Conservation (phyloP, 92 coral and sea anemone species). For the Palythoa caribaeorum region DNA sequence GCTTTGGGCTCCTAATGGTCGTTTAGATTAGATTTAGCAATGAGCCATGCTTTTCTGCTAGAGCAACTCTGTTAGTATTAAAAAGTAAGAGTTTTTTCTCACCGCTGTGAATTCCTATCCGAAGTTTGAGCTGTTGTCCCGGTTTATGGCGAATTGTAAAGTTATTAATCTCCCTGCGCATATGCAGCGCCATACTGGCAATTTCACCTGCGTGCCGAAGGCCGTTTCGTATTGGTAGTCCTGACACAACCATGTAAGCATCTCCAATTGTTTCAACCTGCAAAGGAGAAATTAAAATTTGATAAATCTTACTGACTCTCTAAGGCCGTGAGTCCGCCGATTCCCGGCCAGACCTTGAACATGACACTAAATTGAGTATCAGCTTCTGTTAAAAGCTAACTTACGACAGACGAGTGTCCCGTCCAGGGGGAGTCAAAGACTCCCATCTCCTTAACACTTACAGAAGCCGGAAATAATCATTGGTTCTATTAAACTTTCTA, state of each 20-base stretch:
- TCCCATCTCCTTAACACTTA: too few species aligned
- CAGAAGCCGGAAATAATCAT: too few species aligned
- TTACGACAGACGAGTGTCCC: too few species aligned
- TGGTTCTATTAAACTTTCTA: too few species aligned
- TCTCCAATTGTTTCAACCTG: slow-evolving; percentile 99
- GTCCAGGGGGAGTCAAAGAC: too few species aligned
- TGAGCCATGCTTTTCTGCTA: neutral
- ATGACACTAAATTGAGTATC: too few species aligned
- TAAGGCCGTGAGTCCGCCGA: too few species aligned
- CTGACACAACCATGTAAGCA: slow-evolving; percentile 99
- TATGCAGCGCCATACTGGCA: slow-evolving; percentile 95
- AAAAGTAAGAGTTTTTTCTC: slow-evolving; percentile 11
- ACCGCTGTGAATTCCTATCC: slow-evolving; percentile 97
- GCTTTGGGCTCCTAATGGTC: too few species aligned
- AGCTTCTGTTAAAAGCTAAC: too few species aligned
- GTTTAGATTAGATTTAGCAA: too few species aligned
- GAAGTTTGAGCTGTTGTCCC: slow-evolving; percentile 79
- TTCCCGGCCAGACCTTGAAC: too few species aligned
- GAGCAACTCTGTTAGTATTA: neutral
- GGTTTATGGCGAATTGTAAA: slow-evolving; percentile 92
- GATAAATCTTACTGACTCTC: neutral
- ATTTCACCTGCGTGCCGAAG: slow-evolving; percentile 95
- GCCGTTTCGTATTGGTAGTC: slow-evolving; percentile 90
- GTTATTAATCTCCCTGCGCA: slow-evolving; percentile 77
- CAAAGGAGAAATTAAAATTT: neutral